These are phyloP conservation scores for Lysandra coridon DNA, from an alignment of 2,888 invertebrate genomes.

Conservation along the genomic window DNA sequence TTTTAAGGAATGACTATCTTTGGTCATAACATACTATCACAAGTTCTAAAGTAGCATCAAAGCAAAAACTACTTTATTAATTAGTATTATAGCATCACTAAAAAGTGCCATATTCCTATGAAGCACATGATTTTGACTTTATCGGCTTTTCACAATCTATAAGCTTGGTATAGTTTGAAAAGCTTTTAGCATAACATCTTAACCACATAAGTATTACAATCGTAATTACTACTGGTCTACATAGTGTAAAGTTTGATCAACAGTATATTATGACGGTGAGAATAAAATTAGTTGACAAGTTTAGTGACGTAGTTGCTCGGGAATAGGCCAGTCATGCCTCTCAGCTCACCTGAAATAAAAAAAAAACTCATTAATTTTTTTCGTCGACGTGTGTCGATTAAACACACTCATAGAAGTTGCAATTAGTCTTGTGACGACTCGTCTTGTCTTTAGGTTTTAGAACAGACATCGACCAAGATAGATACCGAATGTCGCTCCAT, in stretches of 20 bases:
- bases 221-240: not conserved
- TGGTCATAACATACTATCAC: not conserved
- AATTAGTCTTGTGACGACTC: too few species aligned
- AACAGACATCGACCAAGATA: too few species aligned
- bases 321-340: conserved; percentile 94
- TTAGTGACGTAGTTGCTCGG: conserved; percentile 95
- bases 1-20: conserved; percentile 12
- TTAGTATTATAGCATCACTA: not conserved
- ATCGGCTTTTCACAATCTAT: conserved; percentile 2
- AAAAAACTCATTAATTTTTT: conserved; percentile 17
- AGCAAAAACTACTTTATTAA: not conserved
- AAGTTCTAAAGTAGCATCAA: not conserved
- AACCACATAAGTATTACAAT: not conserved
- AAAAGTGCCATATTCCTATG: not conserved
- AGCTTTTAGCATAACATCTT: not conserved
- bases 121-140: not conserved
- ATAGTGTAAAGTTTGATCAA: not conserved
- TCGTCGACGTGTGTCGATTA: too few species aligned
- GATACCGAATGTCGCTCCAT: too few species aligned
- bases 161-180: conserved; percentile 4
- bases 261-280: not conserved
- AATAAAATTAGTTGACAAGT: conserved; percentile 60
- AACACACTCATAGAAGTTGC: too few species aligned
- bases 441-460: too few species aligned
- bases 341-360: conserved; percentile 86